Base-by-base conservation (phyloP, 2,888 invertebrate genomes). In the Nomada lathburiana region DNA sequence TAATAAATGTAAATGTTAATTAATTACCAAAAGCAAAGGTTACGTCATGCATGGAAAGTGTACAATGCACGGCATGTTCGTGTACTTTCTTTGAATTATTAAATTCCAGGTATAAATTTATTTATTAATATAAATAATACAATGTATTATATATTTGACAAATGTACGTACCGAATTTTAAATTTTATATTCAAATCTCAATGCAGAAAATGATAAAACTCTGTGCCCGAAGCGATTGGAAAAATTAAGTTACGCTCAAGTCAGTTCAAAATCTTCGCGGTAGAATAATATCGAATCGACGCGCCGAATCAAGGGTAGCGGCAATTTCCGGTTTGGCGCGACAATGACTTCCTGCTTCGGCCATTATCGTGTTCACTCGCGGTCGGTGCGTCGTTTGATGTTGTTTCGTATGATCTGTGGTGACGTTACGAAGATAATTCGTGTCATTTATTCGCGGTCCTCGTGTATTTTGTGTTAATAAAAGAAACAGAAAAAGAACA, bases 401-500 rank as follows among this genome's bases (percentile, higher is more conserved):
- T 82, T 57, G 68, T 74, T 62, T 50, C 53, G 59, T 72, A n/a
- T 64, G 57, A 16, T 60, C 42, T 29, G 50, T 77, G 62, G 73
- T 77, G 76, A 76, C 72, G 67, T 80, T 79, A 53, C 23, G 44
- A 16, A 23, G n/a, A 63, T 52, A 59, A 65, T 73, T 79, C 62
- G 79, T 29, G 74, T 68, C n/a, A 26, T 75, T 52, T 52, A 20
- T 63, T 52, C 74, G 64, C 59, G 53, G 52, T 63, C 50, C 53
- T 65, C n/a, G 80, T 65, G 60, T 79, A 26, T 62, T 57, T 57
- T 29, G 50, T 18, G 50, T 69, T 29, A 20, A n/a, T 55, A 23
- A 52, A 13, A 55, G 26, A 11, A 70, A 42, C 20, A 53, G 29
- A 68, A 23, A 80, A 60, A 82, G 47, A 65, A 68, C 47, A 75